phyloP scores from a whole-genome alignment of 2,113 vertebrate genomes.

The Clarias gariepinus region DNA sequence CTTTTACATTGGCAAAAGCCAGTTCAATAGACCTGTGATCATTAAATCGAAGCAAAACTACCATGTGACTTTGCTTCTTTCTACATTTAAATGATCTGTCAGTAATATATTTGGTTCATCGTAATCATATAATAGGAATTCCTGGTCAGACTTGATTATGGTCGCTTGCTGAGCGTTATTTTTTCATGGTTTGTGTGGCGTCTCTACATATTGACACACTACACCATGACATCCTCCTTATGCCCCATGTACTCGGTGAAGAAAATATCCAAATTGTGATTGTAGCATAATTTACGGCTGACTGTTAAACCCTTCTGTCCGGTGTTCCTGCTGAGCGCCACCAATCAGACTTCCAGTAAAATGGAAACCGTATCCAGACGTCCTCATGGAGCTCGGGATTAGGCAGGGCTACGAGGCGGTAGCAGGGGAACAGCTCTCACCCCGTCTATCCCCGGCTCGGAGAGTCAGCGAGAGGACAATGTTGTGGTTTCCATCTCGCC shows the following conservation, averaged over 20 bases:
- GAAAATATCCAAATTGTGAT: neutral
- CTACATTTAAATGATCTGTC: neutral
- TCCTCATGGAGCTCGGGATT: constrained; percentile 47
- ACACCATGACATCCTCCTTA: neutral
- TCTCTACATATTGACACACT: neutral
- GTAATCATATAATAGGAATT: neutral
- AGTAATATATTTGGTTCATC: neutral
- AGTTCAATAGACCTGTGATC: too few species aligned
- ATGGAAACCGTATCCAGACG: constrained; percentile 58
- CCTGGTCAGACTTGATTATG: neutral
- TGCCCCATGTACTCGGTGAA: neutral
- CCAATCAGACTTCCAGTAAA: constrained; percentile 1
- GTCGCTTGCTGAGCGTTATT: neutral
- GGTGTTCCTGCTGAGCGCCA: constrained; percentile 1
- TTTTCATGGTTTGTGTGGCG: neutral
- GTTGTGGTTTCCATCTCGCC: constrained; percentile 68
- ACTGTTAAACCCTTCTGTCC: constrained; percentile 1
- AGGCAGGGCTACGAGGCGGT: constrained; percentile 1
- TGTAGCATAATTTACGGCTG: neutral
- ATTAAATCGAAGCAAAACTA: too few species aligned
- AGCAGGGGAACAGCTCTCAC: constrained; percentile 28
- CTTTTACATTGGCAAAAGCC: too few species aligned
- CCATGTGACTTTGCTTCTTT: neutral
- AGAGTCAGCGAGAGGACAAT: constrained; percentile 70
- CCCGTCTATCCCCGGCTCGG: constrained; percentile 67